A percentile compares a stretch with the other conserved stretches of the same genome.
Conservation (phyloP, 1,140 invertebrate species). For the Lethocerus indicus region DNA sequence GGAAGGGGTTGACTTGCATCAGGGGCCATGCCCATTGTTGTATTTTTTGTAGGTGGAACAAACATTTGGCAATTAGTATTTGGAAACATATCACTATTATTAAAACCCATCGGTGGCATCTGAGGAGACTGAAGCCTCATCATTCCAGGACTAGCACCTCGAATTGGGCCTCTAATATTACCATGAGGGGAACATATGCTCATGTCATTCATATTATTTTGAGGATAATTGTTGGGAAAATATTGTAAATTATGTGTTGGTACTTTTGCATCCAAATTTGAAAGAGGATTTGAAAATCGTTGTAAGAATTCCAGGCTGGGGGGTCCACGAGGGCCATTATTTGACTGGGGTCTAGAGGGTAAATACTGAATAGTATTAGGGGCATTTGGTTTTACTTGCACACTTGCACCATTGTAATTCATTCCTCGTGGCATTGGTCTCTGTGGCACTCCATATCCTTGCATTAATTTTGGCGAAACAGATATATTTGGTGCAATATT, state of each 20-base stretch:
- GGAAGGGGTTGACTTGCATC: conserved; percentile 52
- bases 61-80: conserved; percentile 21
- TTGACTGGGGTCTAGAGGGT: conserved; percentile 67
- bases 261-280: conserved; percentile 52
- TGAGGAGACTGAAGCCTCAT: conserved; percentile 14
- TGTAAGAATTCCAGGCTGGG: conserved; percentile 86
- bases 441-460: conserved; percentile 13
- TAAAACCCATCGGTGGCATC: conserved; percentile 22
- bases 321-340: conserved; percentile 48
- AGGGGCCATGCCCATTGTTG: conserved; percentile 28
- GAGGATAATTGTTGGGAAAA: conserved; percentile 35
- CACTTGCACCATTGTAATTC: conserved; percentile 64
- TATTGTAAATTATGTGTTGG: conserved; percentile 55
- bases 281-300: conserved; percentile 62
- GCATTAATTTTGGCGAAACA: conserved; percentile 28
- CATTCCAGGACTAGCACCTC: conserved; percentile 14
- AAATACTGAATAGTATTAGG: conserved; percentile 97
- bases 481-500: conserved; percentile 17
- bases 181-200: conserved; percentile 12
- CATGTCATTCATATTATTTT: conserved; percentile 17
- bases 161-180: conserved; percentile 14
- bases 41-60: conserved; percentile 26
- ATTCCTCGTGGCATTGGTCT: conserved; percentile 33
- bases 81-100: conserved; percentile 19
- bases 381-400: conserved; percentile 88